phyloP scores from a whole-genome alignment of 2,888 invertebrate genomes.

The Drosophila setosimentum region DNA sequence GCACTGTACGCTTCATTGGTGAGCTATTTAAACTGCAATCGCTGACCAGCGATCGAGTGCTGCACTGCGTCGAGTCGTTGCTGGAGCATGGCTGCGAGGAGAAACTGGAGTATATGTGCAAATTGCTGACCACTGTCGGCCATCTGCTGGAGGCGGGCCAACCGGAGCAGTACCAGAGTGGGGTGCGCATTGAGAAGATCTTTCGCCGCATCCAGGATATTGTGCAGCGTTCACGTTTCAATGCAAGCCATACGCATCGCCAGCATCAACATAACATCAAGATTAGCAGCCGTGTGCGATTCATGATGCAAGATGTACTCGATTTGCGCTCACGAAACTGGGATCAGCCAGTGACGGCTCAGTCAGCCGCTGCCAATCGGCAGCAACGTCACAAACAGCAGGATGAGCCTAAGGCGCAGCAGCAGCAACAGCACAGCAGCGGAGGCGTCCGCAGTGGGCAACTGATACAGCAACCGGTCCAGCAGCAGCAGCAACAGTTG shows the following conservation, averaged over 20 bases:
- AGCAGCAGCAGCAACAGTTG: constrained; percentile 36
- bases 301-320: constrained; percentile 84
- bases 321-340: constrained; percentile 80
- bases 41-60: constrained; percentile 77
- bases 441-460: constrained; percentile 33
- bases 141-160: constrained; percentile 73
- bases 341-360: constrained; percentile 72
- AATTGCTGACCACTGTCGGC: constrained; percentile 82
- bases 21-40: constrained; percentile 83
- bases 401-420: constrained; percentile 45
- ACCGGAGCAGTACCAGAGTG: constrained; percentile 56
- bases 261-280: constrained; percentile 62
- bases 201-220: constrained; percentile 77
- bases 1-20: constrained; percentile 83
- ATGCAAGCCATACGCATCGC: constrained; percentile 24
- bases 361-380: constrained; percentile 26
- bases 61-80: constrained; percentile 78
- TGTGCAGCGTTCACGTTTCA: constrained; percentile 66
- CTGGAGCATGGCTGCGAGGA: constrained; percentile 82
- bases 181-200: constrained; percentile 77
- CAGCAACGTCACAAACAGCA: constrained; percentile 50
- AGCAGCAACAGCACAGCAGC: constrained; percentile 21
- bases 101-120: constrained; percentile 84
- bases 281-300: constrained; percentile 83
- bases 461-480: constrained; percentile 37